Evolutionary conservation across 2,113 vertebrate species (phyloP).

Genomic region (Geococcyx californianus): DNA sequence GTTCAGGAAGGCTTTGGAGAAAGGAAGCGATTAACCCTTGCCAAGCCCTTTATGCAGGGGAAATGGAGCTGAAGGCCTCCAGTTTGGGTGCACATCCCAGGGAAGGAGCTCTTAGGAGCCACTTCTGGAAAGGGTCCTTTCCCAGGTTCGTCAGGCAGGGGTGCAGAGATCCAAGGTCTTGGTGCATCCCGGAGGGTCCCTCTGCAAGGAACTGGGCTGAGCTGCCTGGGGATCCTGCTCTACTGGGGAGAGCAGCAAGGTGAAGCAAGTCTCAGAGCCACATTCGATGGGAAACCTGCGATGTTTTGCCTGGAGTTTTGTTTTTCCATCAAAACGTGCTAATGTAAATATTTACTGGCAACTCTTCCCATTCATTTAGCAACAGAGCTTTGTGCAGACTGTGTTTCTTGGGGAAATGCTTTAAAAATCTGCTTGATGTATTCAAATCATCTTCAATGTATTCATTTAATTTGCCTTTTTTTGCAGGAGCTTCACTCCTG

Average conservation of each 20-base stretch:
- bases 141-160: fast-evolving
- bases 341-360: slow-evolving; percentile 58
- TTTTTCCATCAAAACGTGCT: slow-evolving; percentile 27
- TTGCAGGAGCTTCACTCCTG: background rate
- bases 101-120: background rate
- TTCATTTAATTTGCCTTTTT: slow-evolving; percentile 27
- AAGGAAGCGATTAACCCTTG: fast-evolving
- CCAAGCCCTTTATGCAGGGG: no score
- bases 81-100: background rate
- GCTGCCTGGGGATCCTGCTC: background rate
- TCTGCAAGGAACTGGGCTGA: background rate
- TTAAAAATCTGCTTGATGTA: slow-evolving; percentile 40
- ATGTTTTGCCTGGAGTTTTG: slow-evolving; percentile 23
- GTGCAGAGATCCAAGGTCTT: no score
- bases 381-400: background rate
- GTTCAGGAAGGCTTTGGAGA: background rate
- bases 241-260: background rate
- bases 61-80: background rate
- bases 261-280: background rate
- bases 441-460: slow-evolving; percentile 29
- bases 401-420: slow-evolving; percentile 30
- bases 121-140: background rate
- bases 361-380: slow-evolving; percentile 6
- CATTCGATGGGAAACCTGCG: background rate
- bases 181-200: background rate